Evolutionary conservation across 2,797 vertebrate genomes (phyloP).

Genomic region (Lerista edwardsae): DNA sequence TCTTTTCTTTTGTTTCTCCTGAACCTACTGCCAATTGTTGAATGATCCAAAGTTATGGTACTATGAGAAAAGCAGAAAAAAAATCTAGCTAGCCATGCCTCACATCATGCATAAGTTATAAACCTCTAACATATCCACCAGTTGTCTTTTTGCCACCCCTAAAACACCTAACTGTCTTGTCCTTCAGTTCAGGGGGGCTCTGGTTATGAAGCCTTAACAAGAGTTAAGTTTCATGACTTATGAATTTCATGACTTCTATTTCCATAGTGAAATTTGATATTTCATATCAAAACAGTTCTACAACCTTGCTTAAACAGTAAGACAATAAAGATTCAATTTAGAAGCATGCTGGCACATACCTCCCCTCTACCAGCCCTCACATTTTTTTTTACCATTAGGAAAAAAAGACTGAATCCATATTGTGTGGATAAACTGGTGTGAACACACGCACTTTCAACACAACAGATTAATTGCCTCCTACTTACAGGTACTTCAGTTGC

Average conservation of each 20-base stretch:
- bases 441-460: slow-evolving; percentile 15
- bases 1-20: not conserved
- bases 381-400: not conserved
- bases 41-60: too few relatives aligned
- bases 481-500: slow-evolving; percentile 94
- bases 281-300: slow-evolving; percentile 5
- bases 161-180: not conserved
- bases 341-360: not conserved
- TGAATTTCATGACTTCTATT: not conserved
- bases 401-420: not conserved
- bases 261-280: not conserved
- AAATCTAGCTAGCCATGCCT: too few relatives aligned
- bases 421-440: not conserved
- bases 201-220: not conserved
- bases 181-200: not conserved
- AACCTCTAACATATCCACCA: not conserved
- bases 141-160: not conserved
- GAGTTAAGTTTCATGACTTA: too few relatives aligned
- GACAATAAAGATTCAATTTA: not conserved
- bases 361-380: not conserved
- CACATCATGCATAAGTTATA: not conserved
- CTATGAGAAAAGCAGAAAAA: not conserved
- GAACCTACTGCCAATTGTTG: not conserved
- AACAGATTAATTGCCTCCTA: slow-evolving; percentile 43
- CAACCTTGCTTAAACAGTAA: not conserved